Evolutionary conservation across 2,797 vertebrate genomes (phyloP), one percentile per base, ranked within the genome.

Genomic region (Valencia hispanica): DNA sequence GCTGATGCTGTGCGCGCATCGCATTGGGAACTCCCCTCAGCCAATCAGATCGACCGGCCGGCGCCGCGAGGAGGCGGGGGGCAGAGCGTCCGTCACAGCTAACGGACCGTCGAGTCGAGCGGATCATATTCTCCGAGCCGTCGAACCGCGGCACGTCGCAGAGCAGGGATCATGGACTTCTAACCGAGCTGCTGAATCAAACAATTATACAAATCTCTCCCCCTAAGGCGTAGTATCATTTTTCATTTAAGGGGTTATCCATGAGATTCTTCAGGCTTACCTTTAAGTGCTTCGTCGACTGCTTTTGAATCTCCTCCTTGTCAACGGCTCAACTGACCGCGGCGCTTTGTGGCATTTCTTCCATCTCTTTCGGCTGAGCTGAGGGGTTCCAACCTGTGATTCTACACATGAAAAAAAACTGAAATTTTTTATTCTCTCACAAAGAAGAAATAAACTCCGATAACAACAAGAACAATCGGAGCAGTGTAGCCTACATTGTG

Each of bases 221-320:
- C 78, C 80, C 77, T 75, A 80, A 92, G 85, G 89, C 92, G 78
- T 89, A 86, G 84, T 71, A 92, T 92, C 71, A 86, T 93, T 94
- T 94, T 68, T 89, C 89, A 86, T 94, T 79, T 90, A 94, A 94
- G 89, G 82, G 65, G 93, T 95, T 85, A 92, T 95, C 96, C 94
- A 96, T 96, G 96, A 95, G 96, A 95, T 96, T 96, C 96, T 96
- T 96, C 94, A 96, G 96, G 95, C 96, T 96, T 89, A 96, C 96
- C 93, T 96, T 96, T 94, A 96, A 96, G 95, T 96, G 96, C 94
- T 96, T 96, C 90, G 96, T 96, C 94, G 96, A 96, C 93, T 96
- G 96, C 93, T 96, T 96, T 90, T 96, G 96, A 96, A 91, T 94
- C 87, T 82, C 75, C 87, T 82, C 79, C 75, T 68, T 76, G 78